Base-by-base conservation (phyloP, 2,888 invertebrate genomes). In the Petrolisthes cinctipes region DNA sequence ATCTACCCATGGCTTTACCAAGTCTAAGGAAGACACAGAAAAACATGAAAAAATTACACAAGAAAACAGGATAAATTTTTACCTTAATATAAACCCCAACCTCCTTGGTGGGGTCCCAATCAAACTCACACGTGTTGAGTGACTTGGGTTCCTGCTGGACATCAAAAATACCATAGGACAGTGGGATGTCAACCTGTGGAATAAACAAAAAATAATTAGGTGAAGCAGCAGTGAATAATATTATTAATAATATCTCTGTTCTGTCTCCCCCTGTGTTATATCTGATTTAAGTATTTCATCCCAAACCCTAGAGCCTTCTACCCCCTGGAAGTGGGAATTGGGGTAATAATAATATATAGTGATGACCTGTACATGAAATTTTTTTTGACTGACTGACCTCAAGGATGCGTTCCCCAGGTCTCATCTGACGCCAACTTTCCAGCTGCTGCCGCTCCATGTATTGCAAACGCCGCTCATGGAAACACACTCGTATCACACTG, bases 61-160 rank as follows among this genome's bases (percentile, higher is more conserved):
- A 17, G 1, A 61, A 2, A 61, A 61, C 9, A 61, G 17, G 17
- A 61, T 11, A 61, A 61, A 61, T 61, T 86, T 91, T 91, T 92
- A 97, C 98, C 94, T 97, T 97, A 91, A 98, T 96, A 92, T 97
- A 98, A 89, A 98, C 96, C 73, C 98, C 98, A 91, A 97, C 97
- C 93, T 98, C 98, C 92, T 98, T 98, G 53, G 97, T 96, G 0
- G 98, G 98, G 93, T 99, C 98, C 98, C 98, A 99, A 92, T 95
- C 95, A 88, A 99, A 97, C 92, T 97, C 97, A 4, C 97, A 95
- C 3, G 96, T 95, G 94, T 98, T 98, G 89, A 97, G 93, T 86
- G 94, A 94, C 89, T 94, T 94, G 37, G 94, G 93, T 80, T 95
- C 95, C 92, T 97, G 96, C 82, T 95, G 95, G 37, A 97, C 96